These are phyloP conservation scores for human (Homo sapiens) DNA, from an alignment of 2,113 vertebrate species.

Conservation along the genomic window DNA sequence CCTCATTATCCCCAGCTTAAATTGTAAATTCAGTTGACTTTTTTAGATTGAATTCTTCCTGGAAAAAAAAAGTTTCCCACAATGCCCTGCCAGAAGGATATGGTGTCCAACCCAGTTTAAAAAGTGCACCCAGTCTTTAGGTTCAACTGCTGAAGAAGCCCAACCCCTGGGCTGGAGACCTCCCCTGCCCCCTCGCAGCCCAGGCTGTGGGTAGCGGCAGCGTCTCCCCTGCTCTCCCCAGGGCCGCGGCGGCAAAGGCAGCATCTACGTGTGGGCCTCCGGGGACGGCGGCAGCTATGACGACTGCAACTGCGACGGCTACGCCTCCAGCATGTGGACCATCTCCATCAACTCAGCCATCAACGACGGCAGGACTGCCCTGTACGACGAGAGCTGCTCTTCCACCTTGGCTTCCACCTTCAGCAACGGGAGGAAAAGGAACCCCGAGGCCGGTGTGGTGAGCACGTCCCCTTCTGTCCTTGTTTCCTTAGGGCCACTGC, in stretches of 20 bases:
- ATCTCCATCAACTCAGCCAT: conserved; percentile 99
- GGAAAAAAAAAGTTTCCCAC: not conserved
- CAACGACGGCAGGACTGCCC: conserved; percentile 95
- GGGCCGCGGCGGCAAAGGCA: conserved; percentile 97
- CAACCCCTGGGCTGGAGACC: not conserved
- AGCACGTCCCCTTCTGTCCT: conserved; percentile 75
- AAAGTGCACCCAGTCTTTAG: not conserved
- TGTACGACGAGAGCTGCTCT: conserved; percentile 99
- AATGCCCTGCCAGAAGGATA: not conserved
- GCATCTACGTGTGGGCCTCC: conserved; percentile 99
- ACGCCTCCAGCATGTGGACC: conserved; percentile 99
- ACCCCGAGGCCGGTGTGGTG: conserved; percentile 98
- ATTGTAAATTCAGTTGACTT: not conserved
- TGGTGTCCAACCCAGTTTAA: not conserved
- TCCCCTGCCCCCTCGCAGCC: not conserved
- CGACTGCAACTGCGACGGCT: conserved; percentile 98
- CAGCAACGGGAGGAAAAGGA: conserved; percentile 98
- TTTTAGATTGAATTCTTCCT: not conserved
- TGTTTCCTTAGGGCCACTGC: not conserved
- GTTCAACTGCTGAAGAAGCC: not conserved
- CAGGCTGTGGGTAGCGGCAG: not conserved
- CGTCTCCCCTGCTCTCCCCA: conserved; percentile 67
- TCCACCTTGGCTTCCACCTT: conserved; percentile 98
- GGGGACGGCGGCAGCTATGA: conserved; percentile 98
- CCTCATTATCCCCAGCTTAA: not conserved